Evolutionary conservation across 2,797 vertebrate genomes (phyloP), one percentile per base, ranked within the genome.

Genomic region (Enteromius viviparus): DNA sequence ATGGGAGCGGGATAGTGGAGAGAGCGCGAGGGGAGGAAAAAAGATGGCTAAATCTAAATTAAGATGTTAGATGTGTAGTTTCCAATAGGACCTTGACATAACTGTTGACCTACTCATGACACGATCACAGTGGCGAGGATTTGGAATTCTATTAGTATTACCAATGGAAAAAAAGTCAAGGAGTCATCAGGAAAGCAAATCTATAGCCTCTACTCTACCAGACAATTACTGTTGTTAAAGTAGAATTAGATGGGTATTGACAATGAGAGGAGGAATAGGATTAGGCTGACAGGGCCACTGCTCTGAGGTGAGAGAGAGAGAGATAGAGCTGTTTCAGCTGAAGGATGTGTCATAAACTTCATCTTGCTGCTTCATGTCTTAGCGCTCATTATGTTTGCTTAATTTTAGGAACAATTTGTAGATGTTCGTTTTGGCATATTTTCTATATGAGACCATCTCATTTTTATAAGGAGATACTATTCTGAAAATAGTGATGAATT

Each of bases 51-150:
- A 96, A 94, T 98, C 96, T 97, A 97, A 98, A 99, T 99, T 96
- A 98, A 98, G 97, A 99, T 97, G 97, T 99, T 96, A 92, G 95
- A 96, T 96, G 95, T 95, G 92, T 96, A 95, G 96, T 97, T 97
- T 98, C 97, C 97, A 97, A 98, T 98, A 99, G 97, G 97, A 98
- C 98, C 98, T 99, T 99, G 98, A 99, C 97, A 97, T 95, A 96
- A 96, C 92, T 95, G 97, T 96, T 98, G 97, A 98, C 97, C 97
- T 97, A 95, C 96, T 97, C 97, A 96, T 97, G 97, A 97, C 96
- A 97, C 94, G 95, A 96, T 97, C 96, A 94, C 96, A 94, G 95
- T 93, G 94, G 94, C 87, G 94, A 96, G 96, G 97, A 99, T 99
- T 98, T 98, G 96, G 96, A 98, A 98, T 99, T 98, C 97, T 98